phyloP scores from a whole-genome alignment of 2,113 vertebrate species.

The Cephalopterus ornatus region DNA sequence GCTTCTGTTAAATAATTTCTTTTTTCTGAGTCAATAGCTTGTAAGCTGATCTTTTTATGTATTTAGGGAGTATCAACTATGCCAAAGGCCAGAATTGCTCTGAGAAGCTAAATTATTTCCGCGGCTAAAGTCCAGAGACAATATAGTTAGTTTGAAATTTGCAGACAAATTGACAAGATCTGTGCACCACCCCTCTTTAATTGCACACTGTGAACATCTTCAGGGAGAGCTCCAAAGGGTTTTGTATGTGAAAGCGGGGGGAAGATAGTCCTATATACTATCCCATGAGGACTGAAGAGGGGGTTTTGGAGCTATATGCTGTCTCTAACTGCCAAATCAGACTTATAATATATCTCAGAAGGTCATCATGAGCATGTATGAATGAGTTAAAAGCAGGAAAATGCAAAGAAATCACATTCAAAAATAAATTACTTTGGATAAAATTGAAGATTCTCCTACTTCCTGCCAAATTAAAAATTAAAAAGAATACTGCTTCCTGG shows the following conservation, averaged over 20 bases:
- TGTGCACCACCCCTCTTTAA: background rate
- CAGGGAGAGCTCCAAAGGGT: background rate
- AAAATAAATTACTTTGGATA: background rate
- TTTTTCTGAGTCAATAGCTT: background rate
- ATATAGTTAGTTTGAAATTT: background rate
- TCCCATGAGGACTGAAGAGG: background rate
- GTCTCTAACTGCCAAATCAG: background rate
- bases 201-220: background rate
- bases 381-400: background rate
- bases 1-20: background rate
- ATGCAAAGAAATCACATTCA: background rate
- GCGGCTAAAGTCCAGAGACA: background rate
- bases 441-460: background rate
- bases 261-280: background rate
- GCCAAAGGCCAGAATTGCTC: background rate
- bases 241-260: background rate
- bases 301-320: background rate
- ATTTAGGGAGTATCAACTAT: background rate
- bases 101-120: background rate
- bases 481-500: background rate
- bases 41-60: background rate
- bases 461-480: background rate
- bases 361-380: background rate
- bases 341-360: background rate
- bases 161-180: background rate